These are phyloP conservation scores for Orchestes rusci DNA, from an alignment of 2,888 invertebrate genomes.

Conservation along the genomic window DNA sequence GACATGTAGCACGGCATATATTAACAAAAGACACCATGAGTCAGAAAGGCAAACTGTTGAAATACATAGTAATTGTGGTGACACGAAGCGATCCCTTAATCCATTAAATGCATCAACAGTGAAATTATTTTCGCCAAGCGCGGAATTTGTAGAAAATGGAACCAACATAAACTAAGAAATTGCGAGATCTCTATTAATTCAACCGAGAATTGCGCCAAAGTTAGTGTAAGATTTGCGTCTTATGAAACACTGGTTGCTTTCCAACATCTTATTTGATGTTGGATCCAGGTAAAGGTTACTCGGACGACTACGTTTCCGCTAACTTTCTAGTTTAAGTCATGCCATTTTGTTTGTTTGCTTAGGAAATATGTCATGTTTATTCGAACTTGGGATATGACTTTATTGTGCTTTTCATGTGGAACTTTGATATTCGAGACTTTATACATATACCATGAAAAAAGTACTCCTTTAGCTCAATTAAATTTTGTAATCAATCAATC, in stretches of 20 bases:
- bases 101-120: constrained; percentile 7
- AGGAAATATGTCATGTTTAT: too few relatives aligned
- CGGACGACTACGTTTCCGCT: constrained; percentile 1
- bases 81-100: constrained; percentile 8
- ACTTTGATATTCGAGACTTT: too few relatives aligned
- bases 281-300: too few relatives aligned
- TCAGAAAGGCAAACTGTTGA: constrained; percentile 11
- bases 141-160: constrained; percentile 14
- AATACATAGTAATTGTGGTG: constrained; percentile 6
- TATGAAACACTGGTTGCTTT: constrained; percentile 10
- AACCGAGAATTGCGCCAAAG: constrained; percentile 15
- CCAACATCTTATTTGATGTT: constrained; percentile 8
- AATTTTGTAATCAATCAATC: too few relatives aligned
- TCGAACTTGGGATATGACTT: too few relatives aligned
- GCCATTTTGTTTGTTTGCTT: too few relatives aligned
- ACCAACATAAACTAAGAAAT: constrained; percentile 17
- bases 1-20: too few relatives aligned
- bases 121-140: constrained; percentile 9
- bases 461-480: too few relatives aligned
- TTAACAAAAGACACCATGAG: too few relatives aligned
- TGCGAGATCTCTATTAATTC: constrained; percentile 16
- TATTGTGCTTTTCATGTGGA: too few relatives aligned
- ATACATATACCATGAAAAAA: too few relatives aligned
- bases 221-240: constrained; percentile 15
- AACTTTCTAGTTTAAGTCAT: too few relatives aligned